A percentile compares a stretch with the other conserved stretches of the same genome.
Evolutionary conservation across 2,797 vertebrate genomes (phyloP).

Genomic region (Ctenosaura bakeri): DNA sequence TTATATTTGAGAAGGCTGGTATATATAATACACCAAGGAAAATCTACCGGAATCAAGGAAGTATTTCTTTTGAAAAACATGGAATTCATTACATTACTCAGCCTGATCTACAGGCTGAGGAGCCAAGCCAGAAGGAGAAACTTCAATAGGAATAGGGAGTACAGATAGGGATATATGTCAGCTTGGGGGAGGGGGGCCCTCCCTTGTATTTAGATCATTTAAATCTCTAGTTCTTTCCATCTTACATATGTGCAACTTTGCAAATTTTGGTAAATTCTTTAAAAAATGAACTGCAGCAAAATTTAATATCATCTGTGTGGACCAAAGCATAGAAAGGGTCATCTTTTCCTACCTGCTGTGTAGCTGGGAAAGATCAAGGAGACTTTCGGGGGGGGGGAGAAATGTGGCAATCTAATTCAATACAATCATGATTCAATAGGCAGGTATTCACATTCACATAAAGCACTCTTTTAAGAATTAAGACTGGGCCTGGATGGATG

Average conservation of each 20-base stretch:
- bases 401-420: neutral
- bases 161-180: neutral
- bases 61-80: neutral
- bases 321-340: neutral
- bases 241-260: neutral
- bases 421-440: neutral
- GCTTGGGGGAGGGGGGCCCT: neutral
- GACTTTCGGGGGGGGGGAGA: neutral
- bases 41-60: conserved; percentile 40
- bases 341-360: neutral
- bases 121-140: neutral
- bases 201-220: neutral
- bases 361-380: neutral
- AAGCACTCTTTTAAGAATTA: no score
- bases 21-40: conserved; percentile 2
- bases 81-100: neutral
- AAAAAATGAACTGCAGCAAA: neutral
- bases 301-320: neutral
- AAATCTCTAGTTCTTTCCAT: neutral
- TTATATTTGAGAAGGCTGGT: no score
- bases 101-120: neutral
- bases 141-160: neutral
- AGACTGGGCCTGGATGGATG: no score
- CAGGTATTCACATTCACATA: no score
- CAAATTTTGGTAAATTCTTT: neutral